These are phyloP conservation scores for Phataginus tetradactyla DNA, from an alignment of 2,797 vertebrate species.

Conservation along the genomic window DNA sequence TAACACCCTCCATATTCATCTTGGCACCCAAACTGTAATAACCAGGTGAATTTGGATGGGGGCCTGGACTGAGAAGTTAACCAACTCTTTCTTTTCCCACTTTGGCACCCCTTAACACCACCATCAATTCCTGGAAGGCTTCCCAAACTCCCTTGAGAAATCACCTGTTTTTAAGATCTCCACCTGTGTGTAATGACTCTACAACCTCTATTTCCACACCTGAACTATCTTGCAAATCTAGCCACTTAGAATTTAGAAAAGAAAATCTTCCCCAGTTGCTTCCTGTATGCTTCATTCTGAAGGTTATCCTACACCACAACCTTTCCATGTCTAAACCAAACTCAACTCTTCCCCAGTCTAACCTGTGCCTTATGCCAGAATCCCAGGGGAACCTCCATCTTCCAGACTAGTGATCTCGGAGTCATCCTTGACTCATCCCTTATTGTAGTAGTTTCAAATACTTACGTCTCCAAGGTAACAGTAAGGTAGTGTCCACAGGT, in stretches of 20 bases:
- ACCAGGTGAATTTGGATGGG: background rate
- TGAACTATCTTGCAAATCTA: background rate
- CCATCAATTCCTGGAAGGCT: background rate
- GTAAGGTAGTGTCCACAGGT: background rate
- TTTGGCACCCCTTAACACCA: background rate
- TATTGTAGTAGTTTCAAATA: background rate
- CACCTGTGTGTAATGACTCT: background rate
- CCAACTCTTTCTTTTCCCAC: background rate
- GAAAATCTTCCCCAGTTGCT: background rate
- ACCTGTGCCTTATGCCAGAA: background rate
- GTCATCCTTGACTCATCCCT: background rate
- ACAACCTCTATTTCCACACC: background rate
- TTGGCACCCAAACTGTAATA: background rate
- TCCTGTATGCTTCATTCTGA: background rate
- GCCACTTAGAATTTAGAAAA: background rate
- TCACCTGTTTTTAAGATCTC: background rate
- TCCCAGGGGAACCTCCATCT: background rate
- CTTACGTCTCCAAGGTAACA: background rate
- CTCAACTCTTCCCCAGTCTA: background rate
- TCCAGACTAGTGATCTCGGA: background rate
- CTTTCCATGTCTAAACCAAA: background rate
- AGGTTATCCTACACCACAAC: background rate
- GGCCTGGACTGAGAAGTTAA: background rate
- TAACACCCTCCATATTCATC: background rate
- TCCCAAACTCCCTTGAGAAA: background rate